phyloP scores from a whole-genome alignment of 2,797 vertebrate species.

The Cuniculus paca region DNA sequence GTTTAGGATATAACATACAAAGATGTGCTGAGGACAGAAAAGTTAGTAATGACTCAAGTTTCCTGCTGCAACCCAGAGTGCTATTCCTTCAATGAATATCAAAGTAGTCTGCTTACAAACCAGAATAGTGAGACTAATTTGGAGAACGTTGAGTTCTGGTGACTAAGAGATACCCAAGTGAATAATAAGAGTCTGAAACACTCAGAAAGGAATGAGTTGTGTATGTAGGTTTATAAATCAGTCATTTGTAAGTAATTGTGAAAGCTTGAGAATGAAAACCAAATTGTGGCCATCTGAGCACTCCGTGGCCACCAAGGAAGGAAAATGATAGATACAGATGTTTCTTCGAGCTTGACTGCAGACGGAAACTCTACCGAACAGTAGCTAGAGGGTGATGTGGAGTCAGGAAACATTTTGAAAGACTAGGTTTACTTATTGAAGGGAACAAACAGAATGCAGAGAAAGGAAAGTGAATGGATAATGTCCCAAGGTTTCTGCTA shows the following conservation, averaged over 20 bases:
- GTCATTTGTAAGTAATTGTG: not conserved
- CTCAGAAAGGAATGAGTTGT: not conserved
- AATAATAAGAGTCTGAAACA: not conserved
- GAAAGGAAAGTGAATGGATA: not conserved
- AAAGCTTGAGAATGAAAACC: slow-evolving; percentile 1
- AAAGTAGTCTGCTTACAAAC: not conserved
- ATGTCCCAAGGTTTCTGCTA: not conserved
- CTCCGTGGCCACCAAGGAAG: not conserved
- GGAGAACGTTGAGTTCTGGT: not conserved
- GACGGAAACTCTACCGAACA: not conserved
- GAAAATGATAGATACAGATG: not conserved
- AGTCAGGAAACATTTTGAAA: not conserved
- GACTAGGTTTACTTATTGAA: not conserved
- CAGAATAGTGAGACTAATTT: not conserved
- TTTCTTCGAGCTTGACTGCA: not conserved
- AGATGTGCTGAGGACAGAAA: not conserved
- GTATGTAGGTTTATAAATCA: not conserved
- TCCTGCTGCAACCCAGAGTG: not conserved
- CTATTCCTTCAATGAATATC: not conserved
- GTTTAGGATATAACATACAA: not conserved
- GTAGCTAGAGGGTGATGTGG: not conserved
- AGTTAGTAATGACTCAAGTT: not conserved
- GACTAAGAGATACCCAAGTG: not conserved
- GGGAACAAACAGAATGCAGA: not conserved
- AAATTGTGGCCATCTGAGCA: slow-evolving; percentile 24